Conservation (phyloP, 2,797 vertebrate genomes). For the Molossus molossus region DNA sequence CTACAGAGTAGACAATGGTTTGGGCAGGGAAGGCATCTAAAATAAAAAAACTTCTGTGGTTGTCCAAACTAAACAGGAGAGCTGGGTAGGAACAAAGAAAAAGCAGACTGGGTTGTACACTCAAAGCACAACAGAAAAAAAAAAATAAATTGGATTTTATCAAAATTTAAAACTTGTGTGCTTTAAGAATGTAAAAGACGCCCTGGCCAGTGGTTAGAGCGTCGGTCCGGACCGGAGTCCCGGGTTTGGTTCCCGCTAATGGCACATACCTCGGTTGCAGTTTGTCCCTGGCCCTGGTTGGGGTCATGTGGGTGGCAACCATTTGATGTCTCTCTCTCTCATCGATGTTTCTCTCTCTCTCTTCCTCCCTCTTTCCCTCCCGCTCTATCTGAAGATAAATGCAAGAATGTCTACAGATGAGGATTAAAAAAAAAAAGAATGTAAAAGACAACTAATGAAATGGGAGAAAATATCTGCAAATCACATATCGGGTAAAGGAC, state of each 20-base stretch:
- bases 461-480: background rate
- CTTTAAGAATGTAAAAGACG: background rate
- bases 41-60: background rate
- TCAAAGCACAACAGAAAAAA: background rate
- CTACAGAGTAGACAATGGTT: background rate
- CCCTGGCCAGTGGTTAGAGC: too few relatives aligned
- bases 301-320: too few relatives aligned
- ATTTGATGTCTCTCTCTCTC: too few relatives aligned
- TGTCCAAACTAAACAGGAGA: background rate
- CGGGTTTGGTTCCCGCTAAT: too few relatives aligned
- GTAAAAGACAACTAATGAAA: slow-evolving; percentile 6
- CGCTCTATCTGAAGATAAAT: too few relatives aligned
- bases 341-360: too few relatives aligned
- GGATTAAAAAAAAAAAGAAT: too few relatives aligned
- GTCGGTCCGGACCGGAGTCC: too few relatives aligned
- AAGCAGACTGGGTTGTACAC: background rate
- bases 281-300: too few relatives aligned
- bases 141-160: background rate
- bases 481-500: background rate
- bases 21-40: background rate
- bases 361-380: too few relatives aligned
- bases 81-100: background rate
- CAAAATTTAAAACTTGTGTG: background rate
- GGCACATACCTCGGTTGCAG: too few relatives aligned
- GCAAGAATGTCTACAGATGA: too few relatives aligned